Evolutionary conservation across 2,113 vertebrate genomes (phyloP).

Genomic region (Uria lomvia): DNA sequence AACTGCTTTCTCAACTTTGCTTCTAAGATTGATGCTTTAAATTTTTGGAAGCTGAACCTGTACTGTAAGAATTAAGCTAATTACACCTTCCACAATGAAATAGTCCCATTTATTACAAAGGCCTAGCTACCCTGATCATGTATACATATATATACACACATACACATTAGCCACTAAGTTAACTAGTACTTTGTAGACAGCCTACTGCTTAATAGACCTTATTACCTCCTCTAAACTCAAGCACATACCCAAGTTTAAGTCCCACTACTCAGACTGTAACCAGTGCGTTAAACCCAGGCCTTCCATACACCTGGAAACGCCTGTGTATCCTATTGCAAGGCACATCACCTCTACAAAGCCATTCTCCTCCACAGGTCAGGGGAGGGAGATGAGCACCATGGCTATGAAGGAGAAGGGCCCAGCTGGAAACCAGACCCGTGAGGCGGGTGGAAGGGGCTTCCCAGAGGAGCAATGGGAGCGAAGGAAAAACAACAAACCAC

Average conservation of each 20-base stretch:
- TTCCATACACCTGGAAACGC: fast-evolving
- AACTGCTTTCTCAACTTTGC: background rate
- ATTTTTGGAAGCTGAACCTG: background rate
- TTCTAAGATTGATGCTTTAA: background rate
- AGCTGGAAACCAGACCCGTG: background rate
- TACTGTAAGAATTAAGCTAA: background rate
- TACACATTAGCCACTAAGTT: background rate
- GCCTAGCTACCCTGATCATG: no score
- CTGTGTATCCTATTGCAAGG: fast-evolving
- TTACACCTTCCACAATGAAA: background rate
- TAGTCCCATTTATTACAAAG: background rate
- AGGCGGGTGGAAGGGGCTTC: fast-evolving
- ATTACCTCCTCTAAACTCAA: background rate
- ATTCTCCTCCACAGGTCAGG: fast-evolving
- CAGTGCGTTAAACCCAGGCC: fast-evolving
- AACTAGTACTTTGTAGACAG: no score
- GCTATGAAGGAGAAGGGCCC: fast-evolving
- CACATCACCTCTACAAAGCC: fast-evolving
- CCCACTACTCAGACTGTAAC: background rate
- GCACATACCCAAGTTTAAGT: fast-evolving
- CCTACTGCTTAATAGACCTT: no score
- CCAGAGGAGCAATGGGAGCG: fast-evolving
- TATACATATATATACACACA: background rate
- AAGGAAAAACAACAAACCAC: no score
- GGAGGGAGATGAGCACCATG: fast-evolving